phyloP scores from a whole-genome alignment of 2,888 invertebrate species.

The Xylota sylvarum region DNA sequence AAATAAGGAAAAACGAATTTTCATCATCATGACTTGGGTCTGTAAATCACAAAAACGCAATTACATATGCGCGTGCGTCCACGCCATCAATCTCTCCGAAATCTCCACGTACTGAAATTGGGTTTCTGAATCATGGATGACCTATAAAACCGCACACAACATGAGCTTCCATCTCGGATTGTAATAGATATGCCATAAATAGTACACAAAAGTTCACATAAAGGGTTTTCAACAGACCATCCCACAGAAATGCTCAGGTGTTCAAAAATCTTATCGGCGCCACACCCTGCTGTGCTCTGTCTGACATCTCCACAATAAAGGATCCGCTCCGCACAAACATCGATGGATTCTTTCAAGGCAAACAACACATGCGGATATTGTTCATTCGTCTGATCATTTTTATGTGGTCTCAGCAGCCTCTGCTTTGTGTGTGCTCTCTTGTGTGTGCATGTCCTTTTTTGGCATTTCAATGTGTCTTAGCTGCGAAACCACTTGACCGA shows the following conservation, averaged over 20 bases:
- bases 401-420: too few species aligned
- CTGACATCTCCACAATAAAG: conserved; percentile 50
- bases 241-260: conserved; percentile 67
- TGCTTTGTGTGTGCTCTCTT: neutral
- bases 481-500: conserved; percentile 51
- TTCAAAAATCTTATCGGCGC: conserved; percentile 63
- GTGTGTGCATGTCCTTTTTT: conserved; percentile 29
- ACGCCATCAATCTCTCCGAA: conserved; percentile 57
- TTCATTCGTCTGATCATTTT: too few species aligned
- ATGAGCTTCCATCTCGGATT: neutral
- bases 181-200: neutral
- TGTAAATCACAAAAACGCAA: conserved; percentile 67
- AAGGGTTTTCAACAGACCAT: conserved; percentile 9
- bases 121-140: conserved; percentile 43
- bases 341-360: conserved; percentile 23
- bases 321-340: conserved; percentile 25
- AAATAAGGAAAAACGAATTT: conserved; percentile 60
- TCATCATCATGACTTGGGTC: conserved; percentile 49
- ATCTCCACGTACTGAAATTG: conserved; percentile 41
- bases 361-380: conserved; percentile 46
- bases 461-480: conserved; percentile 9
- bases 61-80: conserved; percentile 64
- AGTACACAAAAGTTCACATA: conserved; percentile 30
- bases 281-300: conserved; percentile 71
- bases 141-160: conserved; percentile 28